These are phyloP conservation scores for Neoitamus cyanurus DNA, from an alignment of 2,888 invertebrate genomes.

Conservation along the genomic window DNA sequence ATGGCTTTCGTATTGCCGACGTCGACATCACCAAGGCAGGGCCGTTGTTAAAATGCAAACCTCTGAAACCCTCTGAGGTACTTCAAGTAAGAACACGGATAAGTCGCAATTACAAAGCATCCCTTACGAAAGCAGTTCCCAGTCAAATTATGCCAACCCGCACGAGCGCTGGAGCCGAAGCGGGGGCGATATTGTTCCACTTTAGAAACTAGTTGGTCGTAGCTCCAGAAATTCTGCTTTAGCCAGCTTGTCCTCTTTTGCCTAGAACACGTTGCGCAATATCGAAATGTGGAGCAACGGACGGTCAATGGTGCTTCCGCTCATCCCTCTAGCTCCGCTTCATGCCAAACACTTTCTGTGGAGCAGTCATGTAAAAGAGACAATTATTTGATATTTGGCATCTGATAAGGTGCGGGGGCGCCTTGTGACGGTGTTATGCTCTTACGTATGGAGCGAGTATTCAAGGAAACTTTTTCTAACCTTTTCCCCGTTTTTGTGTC, in stretches of 20 bases:
- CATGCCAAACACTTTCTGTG: not conserved
- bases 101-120: not conserved
- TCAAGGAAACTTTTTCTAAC: not conserved
- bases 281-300: not conserved
- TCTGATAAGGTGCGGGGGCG: not conserved
- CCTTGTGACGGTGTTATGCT: not conserved
- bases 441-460: not conserved
- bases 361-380: not conserved
- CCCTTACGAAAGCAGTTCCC: not conserved
- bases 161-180: not conserved
- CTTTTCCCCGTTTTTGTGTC: not conserved
- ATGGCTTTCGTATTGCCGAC: not conserved
- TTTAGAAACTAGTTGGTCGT: not conserved
- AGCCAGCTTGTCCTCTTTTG: not conserved
- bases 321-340: not conserved
- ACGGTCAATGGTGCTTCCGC: not conserved
- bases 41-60: not conserved
- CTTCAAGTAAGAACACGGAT: not conserved
- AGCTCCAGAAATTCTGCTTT: not conserved
- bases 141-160: not conserved
- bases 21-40: not conserved
- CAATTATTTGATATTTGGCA: slow-evolving; percentile 1
- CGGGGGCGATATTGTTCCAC: not conserved
- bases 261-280: not conserved
- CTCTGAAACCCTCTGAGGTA: not conserved